Evolutionary conservation across 2,797 vertebrate species (phyloP), one percentile per base, ranked within the genome.

Genomic region (Anguilla marmorata): DNA sequence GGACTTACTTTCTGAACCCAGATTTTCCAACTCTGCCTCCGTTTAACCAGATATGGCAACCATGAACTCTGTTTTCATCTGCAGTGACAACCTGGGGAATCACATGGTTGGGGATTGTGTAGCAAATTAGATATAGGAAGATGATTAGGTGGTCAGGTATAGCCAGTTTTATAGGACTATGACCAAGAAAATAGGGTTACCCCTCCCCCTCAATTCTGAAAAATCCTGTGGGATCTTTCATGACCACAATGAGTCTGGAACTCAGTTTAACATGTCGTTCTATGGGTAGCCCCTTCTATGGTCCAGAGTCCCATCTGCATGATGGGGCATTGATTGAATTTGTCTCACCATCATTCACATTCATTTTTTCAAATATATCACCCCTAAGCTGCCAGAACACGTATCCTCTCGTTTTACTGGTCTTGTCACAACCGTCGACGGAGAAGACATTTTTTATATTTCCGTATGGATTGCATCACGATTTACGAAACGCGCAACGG

Each of bases 291-390:
- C n/a, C 27, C n/a, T 72, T 72, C 69, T 72, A 72, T 27, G 27
- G 27, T 7, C 30, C 27, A 72, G 69, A 1, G 14, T 69, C 24
- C 63, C 63, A 69, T n/a, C 69, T 12, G n/a, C 9, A 8, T 72
- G 69, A 27, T 30, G 69, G 27, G 69, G 11, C 27, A 72, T 33
- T 30, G 69, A 72, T 30, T 33, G 69, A 37, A 21, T 41, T 76
- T 76, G 69, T 86, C 9, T 45, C 11, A 87, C 24, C n/a, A 27
- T 87, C n/a, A 8, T 48, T 86, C 24, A 48, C 69, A 50, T 41
- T 30, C 52, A 30, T 45, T 54, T 60, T 82, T 60, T 82, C 33
- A 52, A 82, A 60, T 24, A 4, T 21, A 24, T 58, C 76, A 60
- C n/a, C 12, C 41, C 37, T 41, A 33, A 66, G 76, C 27, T 52